Evolutionary conservation across 1,140 invertebrate genomes (phyloP), one percentile per base, ranked within the genome.

Genomic region (Asobara japonica): DNA sequence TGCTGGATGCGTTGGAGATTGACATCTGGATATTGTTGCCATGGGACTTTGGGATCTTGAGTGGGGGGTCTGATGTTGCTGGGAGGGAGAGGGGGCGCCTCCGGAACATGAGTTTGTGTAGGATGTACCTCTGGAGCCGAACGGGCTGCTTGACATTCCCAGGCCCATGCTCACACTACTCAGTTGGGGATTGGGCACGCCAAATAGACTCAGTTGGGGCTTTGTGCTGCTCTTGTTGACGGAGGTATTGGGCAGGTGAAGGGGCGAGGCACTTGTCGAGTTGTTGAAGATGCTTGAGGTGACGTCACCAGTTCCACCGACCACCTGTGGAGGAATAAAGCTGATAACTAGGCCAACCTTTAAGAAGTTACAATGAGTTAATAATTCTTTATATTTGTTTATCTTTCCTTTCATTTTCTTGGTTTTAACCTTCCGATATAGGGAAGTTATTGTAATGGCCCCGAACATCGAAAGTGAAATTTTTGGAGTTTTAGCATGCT

Each of bases 41-140:
- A 92, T 91, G 2, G 91, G 89, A 86, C 90, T 92, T 31, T 91
- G 90, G 10, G 89, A 88, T 71, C 87, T 86, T 0, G 91, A 90
- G 65, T 88, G 80, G 20, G 84, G 82, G 51, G 69, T 79, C 1
- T 72, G 71, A 31, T 88, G 81, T 36, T 83, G 83, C 68, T 79
- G 78, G 4, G n/a, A n/a, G n/a, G 83, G 78, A 25, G 82, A 81
- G 1, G 78, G 77, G 11, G 73, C 78, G 65, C 78, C 77, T 48
- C 79, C 81, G 1, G 83, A 80, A 20, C 79, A 76, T 36, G 76
- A 77, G 2, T 83, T 82, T 13, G 82, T 82, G n/a, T 86, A 85
- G 11, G 86, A 87, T 10, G 76, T 76, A 3, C 80, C 77, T 64
- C 81, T 80, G 0, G 84, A 86, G 45, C 80, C 82, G 76, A 85